Evolutionary conservation across 1,140 invertebrate species (phyloP), one percentile per base, ranked within the genome.

Genomic region (Ceratitis capitata): DNA sequence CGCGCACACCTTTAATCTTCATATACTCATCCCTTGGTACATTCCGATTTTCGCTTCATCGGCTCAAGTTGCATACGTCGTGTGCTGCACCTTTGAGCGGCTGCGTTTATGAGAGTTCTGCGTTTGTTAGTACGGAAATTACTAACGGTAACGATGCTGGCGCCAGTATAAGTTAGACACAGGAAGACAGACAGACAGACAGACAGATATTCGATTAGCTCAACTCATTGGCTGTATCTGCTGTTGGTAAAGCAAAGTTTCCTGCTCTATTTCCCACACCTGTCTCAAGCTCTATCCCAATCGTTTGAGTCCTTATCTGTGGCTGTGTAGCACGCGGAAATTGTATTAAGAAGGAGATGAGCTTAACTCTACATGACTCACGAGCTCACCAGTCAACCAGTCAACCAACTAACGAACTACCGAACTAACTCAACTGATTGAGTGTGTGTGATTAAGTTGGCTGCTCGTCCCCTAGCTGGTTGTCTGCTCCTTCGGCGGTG

Each of bases 341-440:
- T 78, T 78, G 39, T 78, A 32, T 78, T 78, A 78, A 78, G 69
- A 45, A 26, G 35, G 69, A 78, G 45, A 78, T 78, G 39, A 78
- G 69, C 45, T 78, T 78, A 78, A 9, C 61, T 35, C 61, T 35
- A 32, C 61, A 56, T 56, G 19, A 56, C 51, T 56, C 51, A 56
- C 51, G 5, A 56, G n/a, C 19, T 23, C 51, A 56, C 51, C n/a
- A 14, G 7, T 19, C 39, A 29, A 32, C 26, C 61, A 58, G 10
- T 0, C 51, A 16, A 19, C 56, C 7, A 45, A 78, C 69, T 47
- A 39, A 35, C 29, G n/a, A 42, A 45, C 69, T 45, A 78, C n/a
- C n/a, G n/a, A n/a, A n/a, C n/a, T n/a, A n/a, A n/a, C n/a, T n/a
- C n/a, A n/a, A n/a, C n/a, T n/a, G n/a, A n/a, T n/a, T n/a, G n/a